A percentile compares a stretch with the other conserved stretches of the same genome.
These are phyloP conservation scores for Magallana ariakensis DNA, from an alignment of 1,140 invertebrate species.

Conservation along the genomic window DNA sequence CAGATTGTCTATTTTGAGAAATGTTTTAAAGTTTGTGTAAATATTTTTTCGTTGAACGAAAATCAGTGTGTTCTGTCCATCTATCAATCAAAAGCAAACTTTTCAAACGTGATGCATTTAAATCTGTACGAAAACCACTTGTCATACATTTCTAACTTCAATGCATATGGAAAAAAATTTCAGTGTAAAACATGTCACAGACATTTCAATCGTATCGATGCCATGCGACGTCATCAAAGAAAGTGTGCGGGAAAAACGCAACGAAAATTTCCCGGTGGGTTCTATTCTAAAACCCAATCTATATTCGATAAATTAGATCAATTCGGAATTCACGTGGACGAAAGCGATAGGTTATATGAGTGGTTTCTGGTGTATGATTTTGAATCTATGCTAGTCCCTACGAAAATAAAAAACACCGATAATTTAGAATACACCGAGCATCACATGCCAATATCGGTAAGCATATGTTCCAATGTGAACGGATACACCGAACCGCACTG, in stretches of 20 bases:
- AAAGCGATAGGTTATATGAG: neutral
- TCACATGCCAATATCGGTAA: slow-evolving; percentile 45
- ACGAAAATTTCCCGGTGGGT: slow-evolving; percentile 40
- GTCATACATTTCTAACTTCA: slow-evolving; percentile 43
- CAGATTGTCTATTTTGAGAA: slow-evolving; percentile 34
- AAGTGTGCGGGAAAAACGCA: neutral
- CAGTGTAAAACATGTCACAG: slow-evolving; percentile 40
- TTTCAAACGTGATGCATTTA: slow-evolving; percentile 20
- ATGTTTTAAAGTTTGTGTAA: slow-evolving; percentile 37
- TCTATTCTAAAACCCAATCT: slow-evolving; percentile 6
- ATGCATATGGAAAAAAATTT: slow-evolving; percentile 13
- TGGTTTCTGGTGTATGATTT: slow-evolving; percentile 47
- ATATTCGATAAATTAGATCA: slow-evolving; percentile 41
- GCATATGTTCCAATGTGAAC: slow-evolving; percentile 50
- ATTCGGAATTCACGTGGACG: slow-evolving; percentile 13
- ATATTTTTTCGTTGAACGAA: slow-evolving; percentile 30
- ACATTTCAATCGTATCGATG: neutral
- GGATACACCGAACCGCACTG: slow-evolving; percentile 29
- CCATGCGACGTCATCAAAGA: slow-evolving; percentile 10
- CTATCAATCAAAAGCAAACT: neutral
- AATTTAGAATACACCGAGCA: slow-evolving; percentile 27
- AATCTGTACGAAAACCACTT: slow-evolving; percentile 43
- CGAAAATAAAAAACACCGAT: neutral
- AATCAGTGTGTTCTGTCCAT: neutral
- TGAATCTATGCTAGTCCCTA: slow-evolving; percentile 38